A percentile compares a stretch with the other conserved stretches of the same genome.
These are phyloP conservation scores for Brachyhypopomus occidentalis DNA, from an alignment of 2,113 vertebrate species.

Conservation along the genomic window DNA sequence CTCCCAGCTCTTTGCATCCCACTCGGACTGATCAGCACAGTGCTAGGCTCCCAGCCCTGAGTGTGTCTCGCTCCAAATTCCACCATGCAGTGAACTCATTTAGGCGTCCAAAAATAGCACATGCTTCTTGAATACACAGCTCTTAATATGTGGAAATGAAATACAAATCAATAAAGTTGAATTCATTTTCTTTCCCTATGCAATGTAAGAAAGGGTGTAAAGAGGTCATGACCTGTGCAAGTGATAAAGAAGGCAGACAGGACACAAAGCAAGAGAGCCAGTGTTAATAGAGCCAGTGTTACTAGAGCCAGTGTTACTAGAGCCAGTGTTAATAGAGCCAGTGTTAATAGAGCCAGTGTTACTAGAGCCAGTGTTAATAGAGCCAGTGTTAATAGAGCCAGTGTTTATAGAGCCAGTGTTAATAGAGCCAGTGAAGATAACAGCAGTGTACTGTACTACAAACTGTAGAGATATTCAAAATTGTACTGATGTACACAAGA, in stretches of 20 bases:
- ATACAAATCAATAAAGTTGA: constrained; percentile 7
- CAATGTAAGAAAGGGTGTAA: not conserved
- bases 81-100: not conserved
- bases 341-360: not conserved
- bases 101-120: not conserved
- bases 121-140: not conserved
- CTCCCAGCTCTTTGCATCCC: not conserved
- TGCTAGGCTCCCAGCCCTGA: not conserved
- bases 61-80: not conserved
- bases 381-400: not conserved
- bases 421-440: not conserved
- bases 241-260: not conserved
- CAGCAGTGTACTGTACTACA: too few species aligned
- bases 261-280: not conserved
- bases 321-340: not conserved
- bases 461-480: too few species aligned
- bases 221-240: not conserved
- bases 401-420: not conserved
- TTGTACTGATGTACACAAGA: too few species aligned
- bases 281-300: not conserved
- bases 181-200: not conserved
- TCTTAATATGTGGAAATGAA: not conserved
- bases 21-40: not conserved
- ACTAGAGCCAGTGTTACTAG: too few species aligned
- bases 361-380: not conserved